Evolutionary conservation across 2,888 invertebrate species (phyloP).

Genomic region (Eupithecia subumbrata): DNA sequence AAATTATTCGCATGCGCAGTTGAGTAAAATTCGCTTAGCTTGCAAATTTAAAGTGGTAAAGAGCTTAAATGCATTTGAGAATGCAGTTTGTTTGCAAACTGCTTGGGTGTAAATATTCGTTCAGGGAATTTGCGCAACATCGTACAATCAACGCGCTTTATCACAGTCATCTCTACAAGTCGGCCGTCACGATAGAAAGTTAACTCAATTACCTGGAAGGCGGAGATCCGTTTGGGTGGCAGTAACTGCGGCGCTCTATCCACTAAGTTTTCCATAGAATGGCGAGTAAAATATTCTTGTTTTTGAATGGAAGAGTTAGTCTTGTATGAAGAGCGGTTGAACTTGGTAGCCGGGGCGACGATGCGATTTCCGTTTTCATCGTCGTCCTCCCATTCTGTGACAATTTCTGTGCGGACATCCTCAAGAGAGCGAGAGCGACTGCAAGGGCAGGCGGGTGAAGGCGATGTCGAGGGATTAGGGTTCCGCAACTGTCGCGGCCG

Average conservation of each 20-base stretch:
- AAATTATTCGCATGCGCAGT: conserved; percentile 61
- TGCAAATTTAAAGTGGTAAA: conserved; percentile 53
- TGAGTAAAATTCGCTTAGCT: conserved; percentile 58
- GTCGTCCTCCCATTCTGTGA: conserved; percentile 86
- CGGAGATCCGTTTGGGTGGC: conserved; percentile 80
- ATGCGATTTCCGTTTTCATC: conserved; percentile 86
- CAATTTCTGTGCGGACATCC: conserved; percentile 87
- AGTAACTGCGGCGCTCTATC: conserved; percentile 80
- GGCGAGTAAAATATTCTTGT: conserved; percentile 82
- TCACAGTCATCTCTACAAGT: conserved; percentile 58
- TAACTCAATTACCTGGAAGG: conserved; percentile 81
- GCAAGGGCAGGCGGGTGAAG: conserved; percentile 83
- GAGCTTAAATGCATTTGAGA: conserved; percentile 57
- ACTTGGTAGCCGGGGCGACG: conserved; percentile 78
- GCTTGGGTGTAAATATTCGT: conserved; percentile 45
- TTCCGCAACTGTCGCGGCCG: conserved; percentile 75
- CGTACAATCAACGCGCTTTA: conserved; percentile 53
- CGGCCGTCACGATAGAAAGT: conserved; percentile 69
- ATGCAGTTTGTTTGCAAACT: conserved; percentile 34
- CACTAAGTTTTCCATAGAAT: conserved; percentile 89
- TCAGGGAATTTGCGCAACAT: conserved; percentile 46
- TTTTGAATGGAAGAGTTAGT: conserved; percentile 70
- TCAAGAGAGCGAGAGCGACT: conserved; percentile 88
- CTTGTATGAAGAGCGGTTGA: conserved; percentile 74
- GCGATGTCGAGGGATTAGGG: conserved; percentile 42